Percentiles rank a stretch among this genome's conserved stretches.
Conservation (phyloP, 2,113 vertebrate species). For the Labeo catla region DNA sequence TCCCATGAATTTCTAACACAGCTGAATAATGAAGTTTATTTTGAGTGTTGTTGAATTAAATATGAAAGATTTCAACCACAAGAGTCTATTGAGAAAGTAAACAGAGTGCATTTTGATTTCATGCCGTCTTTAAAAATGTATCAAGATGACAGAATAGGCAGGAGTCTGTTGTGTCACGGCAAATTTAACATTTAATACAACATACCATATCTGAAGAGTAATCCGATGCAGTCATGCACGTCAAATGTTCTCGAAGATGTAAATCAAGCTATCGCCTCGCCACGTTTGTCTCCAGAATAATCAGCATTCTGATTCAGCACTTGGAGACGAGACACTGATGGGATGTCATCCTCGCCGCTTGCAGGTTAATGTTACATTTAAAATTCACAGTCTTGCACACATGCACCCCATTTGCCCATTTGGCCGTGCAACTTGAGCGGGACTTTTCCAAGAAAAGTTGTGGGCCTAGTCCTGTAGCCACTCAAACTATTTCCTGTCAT, state of each 20-base stretch:
- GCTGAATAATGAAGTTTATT: neutral
- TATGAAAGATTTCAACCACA: neutral
- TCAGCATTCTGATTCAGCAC: constrained; percentile 7
- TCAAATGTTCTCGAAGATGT: neutral
- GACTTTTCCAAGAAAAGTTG: constrained; percentile 35
- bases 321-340: constrained; percentile 2
- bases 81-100: neutral
- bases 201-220: neutral
- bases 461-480: constrained; percentile 12
- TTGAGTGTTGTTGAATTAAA: neutral
- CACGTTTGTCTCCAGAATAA: constrained; percentile 1
- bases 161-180: constrained; percentile 1
- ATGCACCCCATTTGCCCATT: constrained; percentile 4
- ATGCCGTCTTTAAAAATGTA: constrained; percentile 10
- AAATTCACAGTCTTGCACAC: neutral
- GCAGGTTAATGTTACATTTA: constrained; percentile 29
- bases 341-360: neutral
- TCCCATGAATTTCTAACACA: neutral
- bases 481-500: constrained; percentile 59
- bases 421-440: neutral
- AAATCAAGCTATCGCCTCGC: neutral
- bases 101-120: neutral
- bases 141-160: constrained; percentile 13
- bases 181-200: neutral
- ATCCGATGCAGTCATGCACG: neutral